Evolutionary conservation across 2,888 invertebrate species (phyloP).

Genomic region (Eupithecia centaureata): DNA sequence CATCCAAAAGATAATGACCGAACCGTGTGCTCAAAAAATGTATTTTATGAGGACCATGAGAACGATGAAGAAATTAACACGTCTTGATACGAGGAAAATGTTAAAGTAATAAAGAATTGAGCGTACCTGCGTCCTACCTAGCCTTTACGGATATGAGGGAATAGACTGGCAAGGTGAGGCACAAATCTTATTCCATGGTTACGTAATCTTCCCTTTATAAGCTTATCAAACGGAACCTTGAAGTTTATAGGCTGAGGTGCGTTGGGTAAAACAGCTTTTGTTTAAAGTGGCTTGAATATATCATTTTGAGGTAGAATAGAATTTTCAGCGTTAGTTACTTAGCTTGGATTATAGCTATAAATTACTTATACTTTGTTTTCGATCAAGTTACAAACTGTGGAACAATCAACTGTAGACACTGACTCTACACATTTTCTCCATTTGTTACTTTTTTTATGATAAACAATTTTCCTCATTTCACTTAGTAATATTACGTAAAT

Average conservation of each 20-base stretch:
- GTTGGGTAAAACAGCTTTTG: background rate
- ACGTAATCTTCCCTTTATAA: conserved; percentile 32
- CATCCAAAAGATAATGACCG: too few relatives aligned
- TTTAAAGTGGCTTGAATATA: background rate
- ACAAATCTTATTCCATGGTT: conserved; percentile 33
- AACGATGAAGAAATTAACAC: background rate
- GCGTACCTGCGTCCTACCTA: conserved; percentile 21
- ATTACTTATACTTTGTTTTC: background rate
- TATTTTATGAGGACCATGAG: background rate
- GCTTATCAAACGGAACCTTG: conserved; percentile 27
- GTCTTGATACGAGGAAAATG: background rate
- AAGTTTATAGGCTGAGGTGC: conserved; percentile 13
- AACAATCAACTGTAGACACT: background rate
- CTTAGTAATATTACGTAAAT: background rate
- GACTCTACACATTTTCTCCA: too few relatives aligned
- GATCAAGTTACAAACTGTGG: background rate
- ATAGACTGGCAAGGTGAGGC: conserved; percentile 40
- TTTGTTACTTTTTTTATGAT: background rate
- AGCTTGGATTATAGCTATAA: background rate
- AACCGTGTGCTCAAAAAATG: background rate
- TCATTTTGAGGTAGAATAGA: background rate
- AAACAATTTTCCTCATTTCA: background rate
- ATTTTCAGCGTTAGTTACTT: background rate
- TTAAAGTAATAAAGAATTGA: conserved; percentile 2
- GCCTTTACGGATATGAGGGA: conserved; percentile 46